A percentile compares a stretch with the other conserved stretches of the same genome.
These are phyloP conservation scores for Diplosoma virens DNA, from an alignment of 23 tunicate genomes.

Conservation along the genomic window DNA sequence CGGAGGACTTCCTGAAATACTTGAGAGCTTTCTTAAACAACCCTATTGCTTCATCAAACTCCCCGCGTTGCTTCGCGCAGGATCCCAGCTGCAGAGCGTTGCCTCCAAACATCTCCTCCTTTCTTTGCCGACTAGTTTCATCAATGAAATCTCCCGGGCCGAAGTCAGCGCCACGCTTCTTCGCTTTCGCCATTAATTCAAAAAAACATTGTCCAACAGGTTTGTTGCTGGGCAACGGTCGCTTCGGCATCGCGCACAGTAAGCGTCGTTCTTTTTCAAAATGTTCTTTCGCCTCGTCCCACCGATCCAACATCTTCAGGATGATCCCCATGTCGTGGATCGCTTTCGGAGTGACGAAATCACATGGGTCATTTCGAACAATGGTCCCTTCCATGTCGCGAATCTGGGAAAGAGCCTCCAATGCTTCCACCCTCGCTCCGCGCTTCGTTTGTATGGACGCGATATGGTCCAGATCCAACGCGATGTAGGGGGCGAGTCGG, in stretches of 20 bases:
- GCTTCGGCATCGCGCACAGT: neutral
- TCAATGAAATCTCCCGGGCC: neutral
- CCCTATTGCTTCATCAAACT: neutral
- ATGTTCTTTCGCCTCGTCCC: neutral
- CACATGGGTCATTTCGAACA: neutral
- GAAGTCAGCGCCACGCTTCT: neutral
- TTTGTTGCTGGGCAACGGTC: neutral
- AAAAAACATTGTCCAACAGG: no score
- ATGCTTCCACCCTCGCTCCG: neutral
- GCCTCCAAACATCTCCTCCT: neutral
- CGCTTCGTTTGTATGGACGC: neutral
- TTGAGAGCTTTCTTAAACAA: neutral
- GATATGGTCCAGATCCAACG: neutral
- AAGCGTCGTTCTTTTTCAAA: neutral
- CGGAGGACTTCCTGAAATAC: neutral
- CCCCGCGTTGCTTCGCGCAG: neutral
- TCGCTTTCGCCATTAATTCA: neutral
- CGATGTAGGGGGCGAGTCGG: neutral
- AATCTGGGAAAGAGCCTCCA: neutral
- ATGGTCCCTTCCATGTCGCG: neutral
- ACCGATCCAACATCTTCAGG: neutral
- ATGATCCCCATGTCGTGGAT: slow-evolving; percentile 7
- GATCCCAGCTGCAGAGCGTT: neutral
- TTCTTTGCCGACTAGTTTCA: neutral
- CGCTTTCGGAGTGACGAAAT: neutral